A percentile compares a stretch with the other conserved stretches of the same genome.
Conservation (phyloP, 2,888 invertebrate genomes). For the Spilosoma lubricipeda region DNA sequence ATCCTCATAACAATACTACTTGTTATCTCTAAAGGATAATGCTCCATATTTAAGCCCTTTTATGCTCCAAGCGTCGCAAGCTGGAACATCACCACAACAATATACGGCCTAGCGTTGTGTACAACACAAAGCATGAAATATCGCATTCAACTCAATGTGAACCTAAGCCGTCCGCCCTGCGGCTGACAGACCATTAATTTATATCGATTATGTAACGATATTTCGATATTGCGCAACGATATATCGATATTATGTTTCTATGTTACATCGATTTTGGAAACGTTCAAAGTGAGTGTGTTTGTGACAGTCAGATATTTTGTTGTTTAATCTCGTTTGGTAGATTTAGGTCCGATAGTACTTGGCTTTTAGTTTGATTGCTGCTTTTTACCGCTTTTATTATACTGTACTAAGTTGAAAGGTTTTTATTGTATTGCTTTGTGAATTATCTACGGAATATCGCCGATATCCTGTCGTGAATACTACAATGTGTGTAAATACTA, state of each 20-base stretch:
- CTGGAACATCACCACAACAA: conserved; percentile 26
- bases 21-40: neutral
- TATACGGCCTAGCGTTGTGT: conserved; percentile 33
- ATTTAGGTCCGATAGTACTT: conserved; percentile 31
- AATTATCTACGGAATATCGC: neutral
- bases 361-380: conserved; percentile 4
- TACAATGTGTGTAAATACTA: too few relatives aligned
- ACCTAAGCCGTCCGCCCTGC: conserved; percentile 49
- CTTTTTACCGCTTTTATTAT: neutral
- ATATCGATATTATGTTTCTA: conserved; percentile 49
- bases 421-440: conserved; percentile 24
- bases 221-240: conserved; percentile 44
- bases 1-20: neutral
- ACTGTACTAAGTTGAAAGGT: neutral
- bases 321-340: conserved; percentile 32
- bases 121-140: conserved; percentile 48
- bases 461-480: neutral
- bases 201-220: conserved; percentile 52
- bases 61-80: conserved; percentile 2
- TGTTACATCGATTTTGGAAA: conserved; percentile 44
- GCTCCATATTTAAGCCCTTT: conserved; percentile 9
- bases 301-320: conserved; percentile 57
- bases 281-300: conserved; percentile 38
- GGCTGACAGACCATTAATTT: conserved; percentile 60
- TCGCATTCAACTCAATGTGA: conserved; percentile 46